Evolutionary conservation across 2,113 vertebrate species (phyloP), one percentile per base, ranked within the genome.

Genomic region (Nothocercus julius): DNA sequence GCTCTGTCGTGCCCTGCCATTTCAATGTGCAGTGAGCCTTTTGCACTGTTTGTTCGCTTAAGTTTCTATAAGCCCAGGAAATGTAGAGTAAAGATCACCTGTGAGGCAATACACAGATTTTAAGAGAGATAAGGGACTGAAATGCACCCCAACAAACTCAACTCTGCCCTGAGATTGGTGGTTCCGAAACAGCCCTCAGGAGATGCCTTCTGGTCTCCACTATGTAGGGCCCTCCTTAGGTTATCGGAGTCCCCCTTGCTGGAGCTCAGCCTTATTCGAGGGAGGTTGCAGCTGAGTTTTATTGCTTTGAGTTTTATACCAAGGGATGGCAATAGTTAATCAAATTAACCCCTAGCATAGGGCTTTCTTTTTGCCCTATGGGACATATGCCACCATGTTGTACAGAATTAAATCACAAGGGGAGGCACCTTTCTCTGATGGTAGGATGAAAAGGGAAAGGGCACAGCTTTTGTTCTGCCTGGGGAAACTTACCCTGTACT

Each of bases 211-310:
- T 56, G 73, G 45, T 87, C 49, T 8, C 1, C 28, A 13, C 44
- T 24, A 0, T 5, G 15, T 24, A 28, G 36, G 21, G n/a, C 18
- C 17, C 72, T 59, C 28, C 51, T 56, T 19, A 47, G 13, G 6
- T 47, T 28, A 15, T 34, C 0, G 0, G 2, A 15, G 2, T 28
- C 32, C 12, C 45, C 76, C 32, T 78, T 18, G 9, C 56, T 82
- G 56, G n/a, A 73, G 67, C 76, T 92, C 61, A 8, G 42, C 22
- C 25, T 77, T 22, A 15, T 1, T 0, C 1, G 42, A 54, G 53
- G 68, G 34, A 61, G 25, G 34, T 44, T 83, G 80, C 40, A 74
- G 47, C 38, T 9, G n/a, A 21, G 25, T 6, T 56, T 86, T 40
- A 22, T 84, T 74, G 13, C 40, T 45, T 66, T 12, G 2, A 38